Evolutionary conservation across 2,113 vertebrate species (phyloP).

Genomic region (Mungos mungo): DNA sequence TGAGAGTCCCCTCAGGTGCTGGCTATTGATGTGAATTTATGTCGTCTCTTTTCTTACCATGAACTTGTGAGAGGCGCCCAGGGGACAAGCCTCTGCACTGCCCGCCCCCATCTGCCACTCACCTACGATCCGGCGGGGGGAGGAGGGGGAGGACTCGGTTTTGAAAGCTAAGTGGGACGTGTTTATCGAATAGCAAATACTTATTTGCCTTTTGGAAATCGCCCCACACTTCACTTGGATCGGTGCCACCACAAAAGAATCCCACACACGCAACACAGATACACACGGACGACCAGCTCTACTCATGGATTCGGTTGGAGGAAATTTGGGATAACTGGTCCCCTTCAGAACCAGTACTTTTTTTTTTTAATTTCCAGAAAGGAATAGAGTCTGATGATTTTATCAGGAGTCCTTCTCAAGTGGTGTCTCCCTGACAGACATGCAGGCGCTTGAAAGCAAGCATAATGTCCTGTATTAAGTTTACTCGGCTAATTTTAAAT

Average conservation of each 20-base stretch:
- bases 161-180: neutral
- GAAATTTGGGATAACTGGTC: neutral
- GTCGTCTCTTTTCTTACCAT: neutral
- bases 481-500: constrained; percentile 84
- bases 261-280: rapidly evolving
- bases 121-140: neutral
- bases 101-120: rapidly evolving
- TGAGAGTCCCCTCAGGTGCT: rapidly evolving
- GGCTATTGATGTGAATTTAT: neutral
- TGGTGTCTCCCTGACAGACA: constrained; percentile 45
- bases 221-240: neutral
- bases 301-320: neutral
- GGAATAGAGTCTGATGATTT: constrained; percentile 57
- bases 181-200: neutral
- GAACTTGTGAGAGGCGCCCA: neutral
- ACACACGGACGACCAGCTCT: too few species aligned
- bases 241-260: neutral
- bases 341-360: neutral
- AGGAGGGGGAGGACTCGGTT: neutral
- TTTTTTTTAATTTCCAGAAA: neutral
- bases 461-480: neutral
- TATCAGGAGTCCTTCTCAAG: neutral
- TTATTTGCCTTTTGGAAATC: neutral
- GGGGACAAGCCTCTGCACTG: neutral
- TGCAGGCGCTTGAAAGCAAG: constrained; percentile 52